A percentile compares a stretch with the other conserved stretches of the same genome.
Evolutionary conservation across 2,113 vertebrate species (phyloP).

Genomic region (Seriola aureovittata): DNA sequence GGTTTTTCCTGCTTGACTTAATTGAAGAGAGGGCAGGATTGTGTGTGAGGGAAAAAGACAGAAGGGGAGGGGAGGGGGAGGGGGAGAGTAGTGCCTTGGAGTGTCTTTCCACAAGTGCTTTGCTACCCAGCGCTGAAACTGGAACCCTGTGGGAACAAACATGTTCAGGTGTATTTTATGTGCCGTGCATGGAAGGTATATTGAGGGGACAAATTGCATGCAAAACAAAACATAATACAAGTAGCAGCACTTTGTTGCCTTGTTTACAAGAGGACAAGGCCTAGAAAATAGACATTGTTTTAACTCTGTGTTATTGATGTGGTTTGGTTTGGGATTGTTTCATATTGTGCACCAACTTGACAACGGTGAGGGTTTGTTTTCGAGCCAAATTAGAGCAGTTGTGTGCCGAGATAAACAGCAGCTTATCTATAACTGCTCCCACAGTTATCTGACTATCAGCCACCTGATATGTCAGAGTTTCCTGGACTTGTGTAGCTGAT

Average conservation of each 20-base stretch:
- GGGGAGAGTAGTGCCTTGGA: conserved; percentile 55
- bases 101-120: conserved; percentile 78
- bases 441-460: conserved; percentile 73
- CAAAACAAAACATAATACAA: conserved; percentile 23
- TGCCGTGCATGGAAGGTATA: conserved; percentile 56
- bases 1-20: conserved; percentile 82
- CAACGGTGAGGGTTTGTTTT: background rate
- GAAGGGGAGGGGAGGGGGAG: background rate
- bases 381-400: conserved; percentile 3
- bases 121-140: conserved; percentile 81
- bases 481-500: conserved; percentile 63
- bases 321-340: background rate
- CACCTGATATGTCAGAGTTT: conserved; percentile 72
- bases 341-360: background rate
- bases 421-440: conserved; percentile 71
- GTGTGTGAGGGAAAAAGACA: conserved; percentile 39
- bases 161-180: conserved; percentile 78
- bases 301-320: background rate
- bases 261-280: background rate
- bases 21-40: conserved; percentile 70
- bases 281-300: background rate
- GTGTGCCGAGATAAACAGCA: conserved; percentile 46
- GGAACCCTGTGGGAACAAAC: conserved; percentile 86
- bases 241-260: background rate
- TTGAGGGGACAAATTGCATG: conserved; percentile 33